Evolutionary conservation across 2,113 vertebrate genomes (phyloP).

Genomic region (Grallaria varia): DNA sequence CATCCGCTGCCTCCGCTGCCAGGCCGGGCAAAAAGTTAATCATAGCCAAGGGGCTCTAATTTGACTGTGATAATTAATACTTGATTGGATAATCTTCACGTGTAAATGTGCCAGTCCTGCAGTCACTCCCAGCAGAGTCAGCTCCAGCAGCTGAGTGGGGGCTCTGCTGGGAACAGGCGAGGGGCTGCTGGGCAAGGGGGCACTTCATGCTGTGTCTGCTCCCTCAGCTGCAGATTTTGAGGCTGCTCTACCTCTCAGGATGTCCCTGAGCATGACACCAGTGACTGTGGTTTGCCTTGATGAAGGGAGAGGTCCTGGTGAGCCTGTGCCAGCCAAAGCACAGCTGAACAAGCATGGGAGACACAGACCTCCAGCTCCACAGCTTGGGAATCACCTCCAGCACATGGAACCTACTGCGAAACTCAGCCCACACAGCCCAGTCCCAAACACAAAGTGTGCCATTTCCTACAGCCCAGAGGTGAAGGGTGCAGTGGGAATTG

Average conservation of each 20-base stretch:
- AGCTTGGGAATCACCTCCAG: not conserved
- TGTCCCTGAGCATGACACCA: not conserved
- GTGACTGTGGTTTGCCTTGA: accelerated
- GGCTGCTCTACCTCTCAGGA: not conserved
- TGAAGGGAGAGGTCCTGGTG: accelerated
- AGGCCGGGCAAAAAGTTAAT: accelerated
- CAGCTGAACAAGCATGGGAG: not conserved
- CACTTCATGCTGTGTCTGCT: not conserved
- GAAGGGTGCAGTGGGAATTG: not conserved
- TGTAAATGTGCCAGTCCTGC: not conserved
- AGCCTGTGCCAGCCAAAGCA: not conserved
- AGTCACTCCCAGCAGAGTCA: not conserved
- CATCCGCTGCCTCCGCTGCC: accelerated
- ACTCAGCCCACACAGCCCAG: not conserved
- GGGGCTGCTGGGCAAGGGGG: not conserved
- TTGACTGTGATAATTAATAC: not conserved
- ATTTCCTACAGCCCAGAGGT: not conserved
- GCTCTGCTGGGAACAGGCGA: accelerated
- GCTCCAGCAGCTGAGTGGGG: not conserved
- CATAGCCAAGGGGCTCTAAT: not conserved
- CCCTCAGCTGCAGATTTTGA: accelerated
- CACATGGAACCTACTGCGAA: accelerated
- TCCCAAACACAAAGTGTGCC: not conserved
- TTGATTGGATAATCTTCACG: accelerated
- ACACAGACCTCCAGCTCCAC: accelerated